phyloP scores from a whole-genome alignment of 2,797 vertebrate genomes.

The Cyclopterus lumpus region DNA sequence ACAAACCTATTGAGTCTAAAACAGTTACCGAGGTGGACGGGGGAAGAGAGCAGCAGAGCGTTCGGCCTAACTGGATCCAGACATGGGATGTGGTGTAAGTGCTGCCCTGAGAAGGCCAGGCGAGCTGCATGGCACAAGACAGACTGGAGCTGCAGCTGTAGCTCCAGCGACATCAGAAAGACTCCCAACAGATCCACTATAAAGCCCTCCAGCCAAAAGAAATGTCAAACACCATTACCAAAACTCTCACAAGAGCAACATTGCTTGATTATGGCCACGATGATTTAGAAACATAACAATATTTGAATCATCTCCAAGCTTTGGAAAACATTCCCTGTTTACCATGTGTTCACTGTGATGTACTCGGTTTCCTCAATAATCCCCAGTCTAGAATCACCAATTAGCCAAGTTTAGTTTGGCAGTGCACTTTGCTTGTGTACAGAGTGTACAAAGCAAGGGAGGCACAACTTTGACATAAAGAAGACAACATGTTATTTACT shows the following conservation, averaged over 20 bases:
- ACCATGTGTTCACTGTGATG: constrained; percentile 61
- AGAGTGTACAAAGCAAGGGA: constrained; percentile 37
- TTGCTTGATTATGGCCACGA: constrained; percentile 18
- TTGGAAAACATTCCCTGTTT: constrained; percentile 53
- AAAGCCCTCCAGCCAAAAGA: constrained; percentile 11
- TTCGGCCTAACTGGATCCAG: constrained; percentile 26
- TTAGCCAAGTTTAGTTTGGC: constrained; percentile 67
- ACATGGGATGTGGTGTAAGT: constrained; percentile 18
- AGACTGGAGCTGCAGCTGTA: neutral
- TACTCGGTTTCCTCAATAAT: constrained; percentile 62
- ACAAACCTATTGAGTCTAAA: constrained; percentile 45
- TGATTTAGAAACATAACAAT: constrained; percentile 20
- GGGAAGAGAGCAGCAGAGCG: constrained; percentile 19
- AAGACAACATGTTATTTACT: constrained; percentile 66
- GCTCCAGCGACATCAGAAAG: constrained; percentile 21
- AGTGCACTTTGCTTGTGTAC: constrained; percentile 48
- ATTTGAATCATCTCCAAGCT: constrained; percentile 38
- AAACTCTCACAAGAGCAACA: constrained; percentile 13
- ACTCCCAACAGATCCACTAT: neutral
- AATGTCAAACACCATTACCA: constrained; percentile 12
- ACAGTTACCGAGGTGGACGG: constrained; percentile 35
- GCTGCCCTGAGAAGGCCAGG: constrained; percentile 3
- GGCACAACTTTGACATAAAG: constrained; percentile 53
- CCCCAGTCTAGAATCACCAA: constrained; percentile 60
- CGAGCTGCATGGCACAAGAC: constrained; percentile 6